Conservation (phyloP, 2,888 invertebrate species). For the Eupithecia pulchellata region DNA sequence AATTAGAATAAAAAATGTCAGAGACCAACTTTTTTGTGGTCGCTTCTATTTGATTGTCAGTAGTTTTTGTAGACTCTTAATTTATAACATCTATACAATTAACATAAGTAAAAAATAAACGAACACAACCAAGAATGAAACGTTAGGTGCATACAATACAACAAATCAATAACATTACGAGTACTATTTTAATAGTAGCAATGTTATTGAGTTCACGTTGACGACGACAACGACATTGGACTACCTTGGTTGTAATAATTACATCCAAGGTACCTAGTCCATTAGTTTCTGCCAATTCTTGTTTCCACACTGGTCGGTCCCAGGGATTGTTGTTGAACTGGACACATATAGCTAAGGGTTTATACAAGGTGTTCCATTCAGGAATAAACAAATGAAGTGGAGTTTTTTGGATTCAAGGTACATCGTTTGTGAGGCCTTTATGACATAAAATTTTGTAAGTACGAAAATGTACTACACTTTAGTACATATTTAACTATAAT, state of each 20-base stretch:
- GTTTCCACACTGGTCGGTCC: background rate
- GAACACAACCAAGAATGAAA: background rate
- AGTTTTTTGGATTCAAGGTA: background rate
- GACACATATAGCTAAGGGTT: background rate
- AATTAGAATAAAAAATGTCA: too few relatives aligned
- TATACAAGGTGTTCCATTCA: background rate
- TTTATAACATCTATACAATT: too few relatives aligned
- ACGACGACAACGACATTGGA: too few relatives aligned
- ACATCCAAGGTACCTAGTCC: background rate
- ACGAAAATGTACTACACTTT: too few relatives aligned
- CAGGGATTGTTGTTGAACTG: background rate
- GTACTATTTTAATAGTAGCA: too few relatives aligned
- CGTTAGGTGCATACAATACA: background rate
- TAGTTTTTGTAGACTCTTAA: too few relatives aligned
- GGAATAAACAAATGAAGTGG: background rate
- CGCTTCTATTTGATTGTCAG: too few relatives aligned
- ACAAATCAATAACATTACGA: background rate
- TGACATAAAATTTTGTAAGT: too few relatives aligned
- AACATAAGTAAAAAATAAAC: too few relatives aligned
- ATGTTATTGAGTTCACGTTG: too few relatives aligned
- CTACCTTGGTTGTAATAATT: too few relatives aligned
- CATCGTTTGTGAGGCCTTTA: background rate
- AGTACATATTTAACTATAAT: background rate
- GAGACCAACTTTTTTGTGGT: too few relatives aligned
- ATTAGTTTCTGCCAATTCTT: background rate